Evolutionary conservation across 2,113 vertebrate species (phyloP), one percentile per base, ranked within the genome.

Genomic region (Hypocryptadius cinnamomeus): DNA sequence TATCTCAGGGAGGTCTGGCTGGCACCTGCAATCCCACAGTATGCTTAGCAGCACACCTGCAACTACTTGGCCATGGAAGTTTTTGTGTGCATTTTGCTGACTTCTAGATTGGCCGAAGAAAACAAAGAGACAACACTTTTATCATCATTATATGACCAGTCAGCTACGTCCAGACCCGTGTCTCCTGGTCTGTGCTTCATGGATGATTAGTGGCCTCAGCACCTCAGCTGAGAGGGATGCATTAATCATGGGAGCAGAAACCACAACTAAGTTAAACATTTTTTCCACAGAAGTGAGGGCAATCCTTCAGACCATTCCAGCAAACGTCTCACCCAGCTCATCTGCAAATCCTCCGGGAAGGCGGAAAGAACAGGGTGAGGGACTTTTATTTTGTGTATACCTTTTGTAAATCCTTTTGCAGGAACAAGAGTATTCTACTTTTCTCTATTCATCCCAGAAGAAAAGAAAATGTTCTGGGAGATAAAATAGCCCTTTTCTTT

Each of bases 181-280:
- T 48, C 65, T 89, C 33, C 47, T 59, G 61, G 13, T 57, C 54
- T 64, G 51, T 45, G 82, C 40, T 84, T 90, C 85, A 50, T 0
- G 0, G 82, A 53, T 95, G 82, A 95, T 92, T 88, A 76, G 85
- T 92, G 53, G 82, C 77, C 72, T 94, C 60, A 69, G 76, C 79
- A 88, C 64, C 79, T 65, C 40, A 33, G 28, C 12, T 76, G 56
- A 64, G 28, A 79, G 56, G n/a, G 37, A 53, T 21, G 37, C n/a
- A 91, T 94, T 94, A 90, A 94, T 95, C 91, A 83, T 30, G 24
- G 23, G 11, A 28, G 44, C 18, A 80, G 72, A 90, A 94, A 91
- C 31, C 10, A 27, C 85, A 91, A 42, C 68, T 48, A 79, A 44
- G 64, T 83, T 78, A 78, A 87, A 77, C 21, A 50, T 4, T 59